Percentiles rank a stretch among this genome's conserved stretches.
phyloP scores from a whole-genome alignment of 2,797 vertebrate species.

The Rhinogobio ventralis region DNA sequence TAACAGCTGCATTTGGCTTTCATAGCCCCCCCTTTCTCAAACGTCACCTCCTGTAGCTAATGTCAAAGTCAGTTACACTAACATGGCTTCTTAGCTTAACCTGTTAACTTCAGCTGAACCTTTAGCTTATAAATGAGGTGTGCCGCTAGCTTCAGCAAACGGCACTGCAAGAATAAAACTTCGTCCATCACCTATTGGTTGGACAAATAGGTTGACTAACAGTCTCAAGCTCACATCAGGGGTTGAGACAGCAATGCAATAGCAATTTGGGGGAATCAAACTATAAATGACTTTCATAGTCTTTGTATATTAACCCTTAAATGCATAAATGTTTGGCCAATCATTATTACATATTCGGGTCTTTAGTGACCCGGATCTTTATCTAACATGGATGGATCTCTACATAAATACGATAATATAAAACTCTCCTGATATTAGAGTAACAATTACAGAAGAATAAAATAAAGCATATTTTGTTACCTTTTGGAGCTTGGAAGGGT shows the following conservation, averaged over 20 bases:
- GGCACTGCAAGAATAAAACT: not conserved
- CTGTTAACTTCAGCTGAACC: constrained; percentile 10
- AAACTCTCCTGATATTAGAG: no score
- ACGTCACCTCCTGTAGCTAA: constrained; percentile 4
- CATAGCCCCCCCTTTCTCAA: not conserved
- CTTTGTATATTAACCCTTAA: not conserved
- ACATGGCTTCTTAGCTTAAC: constrained; percentile 9
- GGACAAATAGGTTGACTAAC: not conserved
- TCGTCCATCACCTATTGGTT: not conserved
- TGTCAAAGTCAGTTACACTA: not conserved
- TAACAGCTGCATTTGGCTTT: constrained; percentile 17
- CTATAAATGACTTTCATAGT: not conserved
- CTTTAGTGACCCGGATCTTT: no score
- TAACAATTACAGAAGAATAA: no score
- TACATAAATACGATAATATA: no score
- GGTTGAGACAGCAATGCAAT: not conserved
- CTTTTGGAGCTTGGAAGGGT: no score
- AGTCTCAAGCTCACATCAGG: not conserved
- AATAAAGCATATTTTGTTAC: no score
- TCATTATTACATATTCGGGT: no score
- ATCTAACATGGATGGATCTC: no score
- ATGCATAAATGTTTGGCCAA: no score
- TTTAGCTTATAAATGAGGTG: constrained; percentile 11
- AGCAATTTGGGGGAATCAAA: not conserved
- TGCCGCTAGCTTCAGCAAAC: not conserved